These are phyloP conservation scores for Cherax quadricarinatus DNA, from an alignment of 1,140 invertebrate genomes.

Conservation along the genomic window DNA sequence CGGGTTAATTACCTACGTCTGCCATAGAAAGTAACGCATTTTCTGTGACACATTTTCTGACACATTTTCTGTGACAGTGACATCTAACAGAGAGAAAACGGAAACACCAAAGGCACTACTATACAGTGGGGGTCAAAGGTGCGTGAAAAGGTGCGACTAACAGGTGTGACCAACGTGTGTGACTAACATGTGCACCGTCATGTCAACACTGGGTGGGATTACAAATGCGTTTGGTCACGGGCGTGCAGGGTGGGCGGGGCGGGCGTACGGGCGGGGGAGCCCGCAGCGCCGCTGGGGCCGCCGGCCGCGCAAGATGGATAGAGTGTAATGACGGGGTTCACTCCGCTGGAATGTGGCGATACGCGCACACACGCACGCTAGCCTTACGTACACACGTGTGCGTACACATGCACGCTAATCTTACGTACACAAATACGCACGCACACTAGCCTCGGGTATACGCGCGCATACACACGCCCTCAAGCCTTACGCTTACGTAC, in stretches of 20 bases:
- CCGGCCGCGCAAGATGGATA: conserved; percentile 63
- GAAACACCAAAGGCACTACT: background rate
- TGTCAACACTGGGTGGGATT: conserved; percentile 56
- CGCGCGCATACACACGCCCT: conserved; percentile 20
- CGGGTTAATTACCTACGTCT: background rate
- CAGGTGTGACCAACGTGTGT: conserved; percentile 43
- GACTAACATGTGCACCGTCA: conserved; percentile 58
- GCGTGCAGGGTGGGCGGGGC: conserved; percentile 46
- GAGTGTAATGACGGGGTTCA: conserved; percentile 67
- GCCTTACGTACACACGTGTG: conserved; percentile 43
- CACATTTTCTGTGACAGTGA: conserved; percentile 39
- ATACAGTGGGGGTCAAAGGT: background rate
- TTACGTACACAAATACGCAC: conserved; percentile 13
- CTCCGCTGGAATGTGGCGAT: conserved; percentile 60
- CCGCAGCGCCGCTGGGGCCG: conserved; percentile 13
- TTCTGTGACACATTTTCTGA: conserved; percentile 58
- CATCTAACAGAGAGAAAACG: conserved; percentile 43
- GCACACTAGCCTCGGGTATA: conserved; percentile 38
- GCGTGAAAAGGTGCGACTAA: conserved; percentile 38
- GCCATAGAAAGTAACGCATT: conserved; percentile 11
- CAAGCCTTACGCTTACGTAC: background rate
- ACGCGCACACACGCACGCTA: conserved; percentile 54
- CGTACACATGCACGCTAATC: conserved; percentile 3
- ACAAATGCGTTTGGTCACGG: conserved; percentile 65
- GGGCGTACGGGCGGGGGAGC: conserved; percentile 22